These are phyloP conservation scores for Anguilla pacifica DNA, from an alignment of 2,797 vertebrate genomes.

Conservation along the genomic window DNA sequence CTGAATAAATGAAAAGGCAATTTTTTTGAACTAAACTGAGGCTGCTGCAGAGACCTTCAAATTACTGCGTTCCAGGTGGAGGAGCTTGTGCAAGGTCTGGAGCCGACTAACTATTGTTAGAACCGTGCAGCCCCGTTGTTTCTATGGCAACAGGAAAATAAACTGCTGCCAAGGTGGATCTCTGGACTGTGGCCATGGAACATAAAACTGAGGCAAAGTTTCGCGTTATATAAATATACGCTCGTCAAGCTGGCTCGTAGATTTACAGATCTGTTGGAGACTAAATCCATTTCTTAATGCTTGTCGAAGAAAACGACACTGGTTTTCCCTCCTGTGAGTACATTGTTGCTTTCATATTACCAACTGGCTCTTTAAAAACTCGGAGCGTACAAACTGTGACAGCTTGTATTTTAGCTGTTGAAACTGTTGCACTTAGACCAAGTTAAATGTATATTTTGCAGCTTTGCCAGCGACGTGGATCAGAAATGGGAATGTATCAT, in stretches of 20 bases:
- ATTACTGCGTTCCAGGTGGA: constrained; percentile 40
- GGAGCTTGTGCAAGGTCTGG: constrained; percentile 37
- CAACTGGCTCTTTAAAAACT: constrained; percentile 20
- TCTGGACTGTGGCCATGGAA: constrained; percentile 47
- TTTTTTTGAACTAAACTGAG: constrained; percentile 44
- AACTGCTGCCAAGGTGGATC: constrained; percentile 62
- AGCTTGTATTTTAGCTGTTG: background rate
- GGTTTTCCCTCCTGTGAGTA: background rate
- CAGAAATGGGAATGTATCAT: background rate
- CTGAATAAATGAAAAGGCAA: constrained; percentile 43
- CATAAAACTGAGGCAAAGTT: constrained; percentile 41
- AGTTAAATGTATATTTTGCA: background rate
- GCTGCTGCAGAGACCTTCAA: constrained; percentile 39
- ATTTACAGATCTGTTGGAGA: constrained; percentile 27
- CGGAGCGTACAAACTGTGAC: background rate
- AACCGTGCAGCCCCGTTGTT: constrained; percentile 63
- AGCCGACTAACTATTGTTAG: constrained; percentile 49
- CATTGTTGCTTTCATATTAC: constrained; percentile 1
- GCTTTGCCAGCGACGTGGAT: background rate
- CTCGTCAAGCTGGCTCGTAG: constrained; percentile 30
- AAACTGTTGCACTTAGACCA: background rate
- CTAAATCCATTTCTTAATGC: constrained; percentile 1
- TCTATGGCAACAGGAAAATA: constrained; percentile 74
- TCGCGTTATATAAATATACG: constrained; percentile 37
- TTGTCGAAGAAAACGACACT: background rate